Evolutionary conservation across 2,113 vertebrate genomes (phyloP).

Genomic region (Synodontis membranacea): DNA sequence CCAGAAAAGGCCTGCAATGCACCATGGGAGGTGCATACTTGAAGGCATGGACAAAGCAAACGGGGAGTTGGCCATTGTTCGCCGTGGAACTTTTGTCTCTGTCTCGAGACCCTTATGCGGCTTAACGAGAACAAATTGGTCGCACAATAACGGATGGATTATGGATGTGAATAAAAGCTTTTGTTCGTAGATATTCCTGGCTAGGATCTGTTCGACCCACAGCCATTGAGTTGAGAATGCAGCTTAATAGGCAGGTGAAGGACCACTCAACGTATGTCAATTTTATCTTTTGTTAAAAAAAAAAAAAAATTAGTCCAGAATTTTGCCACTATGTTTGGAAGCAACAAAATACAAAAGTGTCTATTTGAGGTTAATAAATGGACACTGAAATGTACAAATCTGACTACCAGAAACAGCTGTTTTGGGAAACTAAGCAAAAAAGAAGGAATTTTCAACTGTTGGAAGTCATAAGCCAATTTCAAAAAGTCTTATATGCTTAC

Average conservation of each 20-base stretch:
- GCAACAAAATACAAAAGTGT: neutral
- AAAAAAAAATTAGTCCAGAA: neutral
- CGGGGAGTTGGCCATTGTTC: constrained; percentile 78
- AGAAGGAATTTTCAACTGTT: neutral
- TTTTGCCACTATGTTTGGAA: constrained; percentile 18
- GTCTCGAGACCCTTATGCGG: constrained; percentile 83
- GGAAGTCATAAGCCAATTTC: neutral
- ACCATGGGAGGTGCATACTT: constrained; percentile 72
- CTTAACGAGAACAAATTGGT: constrained; percentile 95
- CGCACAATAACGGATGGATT: constrained; percentile 85
- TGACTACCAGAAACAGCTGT: neutral
- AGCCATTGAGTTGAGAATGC: constrained; percentile 72
- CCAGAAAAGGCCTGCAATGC: constrained; percentile 69
- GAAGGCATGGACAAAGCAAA: constrained; percentile 64
- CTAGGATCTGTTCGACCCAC: constrained; percentile 71
- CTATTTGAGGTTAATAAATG: neutral
- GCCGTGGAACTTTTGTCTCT: constrained; percentile 81
- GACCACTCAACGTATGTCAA: constrained; percentile 78
- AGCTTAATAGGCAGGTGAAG: constrained; percentile 83
- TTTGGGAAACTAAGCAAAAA: neutral
- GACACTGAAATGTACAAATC: neutral
- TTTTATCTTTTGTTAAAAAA: constrained; percentile 60
- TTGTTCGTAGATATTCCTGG: constrained; percentile 65
- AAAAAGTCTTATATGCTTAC: neutral
- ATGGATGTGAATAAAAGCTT: constrained; percentile 79